phyloP scores from a whole-genome alignment of 2,797 vertebrate species.

The Rhinella marina region DNA sequence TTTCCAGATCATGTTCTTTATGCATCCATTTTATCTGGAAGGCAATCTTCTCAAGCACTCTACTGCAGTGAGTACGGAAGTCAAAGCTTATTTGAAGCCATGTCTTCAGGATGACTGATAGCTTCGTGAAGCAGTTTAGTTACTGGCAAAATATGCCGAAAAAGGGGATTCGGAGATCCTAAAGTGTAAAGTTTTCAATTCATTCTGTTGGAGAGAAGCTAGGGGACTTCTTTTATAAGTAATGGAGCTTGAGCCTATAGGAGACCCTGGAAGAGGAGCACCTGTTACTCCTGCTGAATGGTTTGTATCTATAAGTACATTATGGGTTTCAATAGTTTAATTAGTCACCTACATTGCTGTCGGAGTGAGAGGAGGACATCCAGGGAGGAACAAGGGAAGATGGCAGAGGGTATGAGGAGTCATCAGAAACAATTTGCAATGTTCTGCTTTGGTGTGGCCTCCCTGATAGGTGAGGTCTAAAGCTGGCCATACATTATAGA shows the following conservation, averaged over 20 bases:
- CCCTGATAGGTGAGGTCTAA: no score
- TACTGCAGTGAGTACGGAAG: background rate
- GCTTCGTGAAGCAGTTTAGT: background rate
- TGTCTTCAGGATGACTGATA: constrained; percentile 1
- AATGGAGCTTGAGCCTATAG: background rate
- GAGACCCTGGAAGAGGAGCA: background rate
- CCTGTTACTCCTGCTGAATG: background rate
- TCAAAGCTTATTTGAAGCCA: background rate
- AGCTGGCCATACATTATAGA: no score
- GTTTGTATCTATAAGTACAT: no score
- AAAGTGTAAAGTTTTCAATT: background rate
- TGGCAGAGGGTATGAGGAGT: no score
- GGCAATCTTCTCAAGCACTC: background rate
- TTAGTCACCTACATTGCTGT: no score
- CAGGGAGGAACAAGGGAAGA: no score
- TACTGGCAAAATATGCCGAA: background rate
- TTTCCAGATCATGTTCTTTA: background rate
- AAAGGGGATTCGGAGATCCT: background rate
- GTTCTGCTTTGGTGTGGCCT: no score
- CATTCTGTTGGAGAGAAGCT: background rate
- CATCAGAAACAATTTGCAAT: no score
- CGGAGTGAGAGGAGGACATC: no score
- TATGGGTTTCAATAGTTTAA: no score
- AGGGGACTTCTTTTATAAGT: background rate
- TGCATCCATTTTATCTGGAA: constrained; percentile 11